These are phyloP conservation scores for Corydoras maculifer DNA, from an alignment of 2,113 vertebrate genomes.

Conservation along the genomic window DNA sequence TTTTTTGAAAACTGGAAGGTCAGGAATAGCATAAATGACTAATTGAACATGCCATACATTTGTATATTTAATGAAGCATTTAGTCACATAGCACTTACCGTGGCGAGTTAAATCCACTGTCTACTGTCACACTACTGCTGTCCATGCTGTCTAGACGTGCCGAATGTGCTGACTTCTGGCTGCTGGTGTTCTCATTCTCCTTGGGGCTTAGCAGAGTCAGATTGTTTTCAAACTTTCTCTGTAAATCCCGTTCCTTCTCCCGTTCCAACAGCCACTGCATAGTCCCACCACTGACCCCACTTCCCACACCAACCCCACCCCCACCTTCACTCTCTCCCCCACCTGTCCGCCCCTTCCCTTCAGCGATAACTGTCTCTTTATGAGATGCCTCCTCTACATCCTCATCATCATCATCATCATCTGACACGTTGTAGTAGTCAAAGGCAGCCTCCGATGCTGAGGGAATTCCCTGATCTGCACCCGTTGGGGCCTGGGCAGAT, in stretches of 20 bases:
- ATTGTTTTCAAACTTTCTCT: slow-evolving; percentile 95
- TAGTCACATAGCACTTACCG: slow-evolving; percentile 72
- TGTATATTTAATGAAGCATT: no score
- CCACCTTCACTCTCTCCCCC: slow-evolving; percentile 67
- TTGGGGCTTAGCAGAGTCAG: slow-evolving; percentile 92
- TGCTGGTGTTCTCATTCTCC: slow-evolving; percentile 87
- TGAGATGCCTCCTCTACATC: slow-evolving; percentile 73
- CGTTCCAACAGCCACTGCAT: slow-evolving; percentile 97
- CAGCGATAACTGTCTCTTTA: slow-evolving; percentile 75
- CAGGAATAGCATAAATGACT: no score
- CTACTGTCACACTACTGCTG: slow-evolving; percentile 98
- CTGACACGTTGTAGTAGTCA: slow-evolving; percentile 97
- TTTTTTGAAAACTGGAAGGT: no score
- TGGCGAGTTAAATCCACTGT: slow-evolving; percentile 99
- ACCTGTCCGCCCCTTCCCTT: slow-evolving; percentile 79
- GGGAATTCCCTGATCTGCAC: slow-evolving; percentile 73
- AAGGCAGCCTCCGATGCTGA: slow-evolving; percentile 81
- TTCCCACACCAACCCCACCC: slow-evolving; percentile 59
- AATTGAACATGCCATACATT: no score
- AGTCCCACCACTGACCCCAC: slow-evolving; percentile 85
- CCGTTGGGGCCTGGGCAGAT: slow-evolving; percentile 71
- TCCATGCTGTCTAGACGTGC: slow-evolving; percentile 98
- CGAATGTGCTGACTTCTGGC: slow-evolving; percentile 91
- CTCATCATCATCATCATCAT: slow-evolving; percentile 89
- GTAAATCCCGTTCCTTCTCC: slow-evolving; percentile 91